Conservation (phyloP, 2,888 invertebrate genomes). For the Flexamia atlantica region DNA sequence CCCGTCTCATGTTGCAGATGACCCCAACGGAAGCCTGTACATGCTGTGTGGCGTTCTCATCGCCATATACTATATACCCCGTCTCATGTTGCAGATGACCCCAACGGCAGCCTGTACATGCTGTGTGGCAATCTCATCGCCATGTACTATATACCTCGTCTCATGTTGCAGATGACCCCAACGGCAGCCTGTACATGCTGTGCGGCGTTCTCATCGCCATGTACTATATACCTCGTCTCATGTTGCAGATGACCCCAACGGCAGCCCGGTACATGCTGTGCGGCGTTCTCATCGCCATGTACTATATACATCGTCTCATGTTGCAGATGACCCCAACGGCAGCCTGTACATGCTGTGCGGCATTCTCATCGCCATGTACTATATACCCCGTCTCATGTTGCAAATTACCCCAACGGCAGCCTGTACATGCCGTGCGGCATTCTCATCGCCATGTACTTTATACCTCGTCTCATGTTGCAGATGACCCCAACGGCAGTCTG, state of each 20-base stretch:
- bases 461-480: constrained; percentile 78
- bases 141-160: too few relatives aligned
- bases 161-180: constrained; percentile 87
- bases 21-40: constrained; percentile 89
- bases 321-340: constrained; percentile 91
- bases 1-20: constrained; percentile 83
- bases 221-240: constrained; percentile 72
- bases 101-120: too few relatives aligned
- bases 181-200: constrained; percentile 91
- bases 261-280: constrained; percentile 90
- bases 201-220: constrained; percentile 90
- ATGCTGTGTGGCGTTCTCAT: constrained; percentile 91
- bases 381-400: too few relatives aligned
- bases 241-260: constrained; percentile 86
- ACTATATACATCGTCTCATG: constrained; percentile 75
- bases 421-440: constrained; percentile 91
- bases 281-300: constrained; percentile 90
- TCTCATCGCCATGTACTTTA: constrained; percentile 79
- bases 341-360: constrained; percentile 91
- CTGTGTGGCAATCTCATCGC: too few relatives aligned
- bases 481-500: constrained; percentile 89
- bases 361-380: constrained; percentile 90
- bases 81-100: too few relatives aligned
- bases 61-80: constrained; percentile 79
- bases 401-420: constrained; percentile 89